Percentiles rank a stretch among this genome's conserved stretches.
These are phyloP conservation scores for Stenopsyche tienmushanensis DNA, from an alignment of 1,140 invertebrate genomes.

Conservation along the genomic window DNA sequence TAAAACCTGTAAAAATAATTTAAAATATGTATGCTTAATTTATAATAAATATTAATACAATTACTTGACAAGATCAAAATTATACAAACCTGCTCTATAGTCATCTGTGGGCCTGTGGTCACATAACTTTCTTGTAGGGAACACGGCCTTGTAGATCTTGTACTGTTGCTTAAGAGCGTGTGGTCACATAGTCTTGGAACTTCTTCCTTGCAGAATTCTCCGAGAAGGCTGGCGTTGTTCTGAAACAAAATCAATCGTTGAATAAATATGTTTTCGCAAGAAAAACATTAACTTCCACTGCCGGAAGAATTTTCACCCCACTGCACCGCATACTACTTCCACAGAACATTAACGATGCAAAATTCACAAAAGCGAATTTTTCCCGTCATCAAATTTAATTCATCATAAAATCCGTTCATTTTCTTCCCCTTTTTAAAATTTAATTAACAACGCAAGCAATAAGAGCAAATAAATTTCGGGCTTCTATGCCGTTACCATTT, in stretches of 20 bases:
- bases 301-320: too few species aligned
- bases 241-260: conserved; percentile 24
- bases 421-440: conserved; percentile 10
- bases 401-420: conserved; percentile 4
- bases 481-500: conserved; percentile 1
- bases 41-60: neutral
- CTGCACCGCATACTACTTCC: too few species aligned
- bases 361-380: conserved; percentile 13
- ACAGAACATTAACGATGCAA: neutral
- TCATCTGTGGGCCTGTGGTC: conserved; percentile 68
- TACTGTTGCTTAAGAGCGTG: conserved; percentile 70
- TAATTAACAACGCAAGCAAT: conserved; percentile 30
- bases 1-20: conserved; percentile 56
- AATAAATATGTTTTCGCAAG: neutral
- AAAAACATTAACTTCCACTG: conserved; percentile 6
- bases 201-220: conserved; percentile 75
- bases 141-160: conserved; percentile 72
- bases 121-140: conserved; percentile 76
- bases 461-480: conserved; percentile 27
- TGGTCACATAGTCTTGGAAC: conserved; percentile 73
- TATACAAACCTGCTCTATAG: conserved; percentile 61
- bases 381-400: conserved; percentile 27
- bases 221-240: conserved; percentile 62
- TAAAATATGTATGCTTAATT: conserved; percentile 2
- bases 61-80: neutral